Base-by-base conservation (phyloP, 2,888 invertebrate species). In the Fragum sueziense region DNA sequence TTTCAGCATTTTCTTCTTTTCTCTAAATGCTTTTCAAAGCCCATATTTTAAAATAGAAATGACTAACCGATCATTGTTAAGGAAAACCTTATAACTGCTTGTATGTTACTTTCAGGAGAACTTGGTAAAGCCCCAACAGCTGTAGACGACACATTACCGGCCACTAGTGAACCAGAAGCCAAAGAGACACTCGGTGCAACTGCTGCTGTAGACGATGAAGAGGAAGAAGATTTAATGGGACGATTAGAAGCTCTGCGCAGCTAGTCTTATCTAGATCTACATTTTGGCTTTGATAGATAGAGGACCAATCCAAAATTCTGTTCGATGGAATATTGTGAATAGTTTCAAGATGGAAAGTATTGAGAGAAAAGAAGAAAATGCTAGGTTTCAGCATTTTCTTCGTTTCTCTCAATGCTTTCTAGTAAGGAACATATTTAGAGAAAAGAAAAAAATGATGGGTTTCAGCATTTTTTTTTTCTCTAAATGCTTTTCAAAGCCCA, bases 41-140 rank as follows among this genome's bases (percentile, higher is more conserved):
- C n/a, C n/a, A n/a, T n/a, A n/a, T n/a, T n/a, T n/a, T n/a, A n/a
- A n/a, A n/a, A n/a, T n/a, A n/a, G n/a, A n/a, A n/a, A n/a, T n/a
- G n/a, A n/a, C n/a, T n/a, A n/a, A n/a, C n/a, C n/a, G n/a, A n/a
- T n/a, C n/a, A n/a, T n/a, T n/a, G n/a, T n/a, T n/a, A n/a, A n/a
- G n/a, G n/a, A n/a, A n/a, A n/a, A n/a, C n/a, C n/a, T n/a, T n/a
- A n/a, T n/a, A n/a, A n/a, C n/a, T n/a, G n/a, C n/a, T n/a, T n/a
- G n/a, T n/a, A n/a, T n/a, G n/a, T n/a, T n/a, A n/a, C n/a, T n/a
- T n/a, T n/a, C n/a, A 93, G 94, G 98, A 79, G 97, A 97, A 93
- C 94, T 99, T 75, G 98, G 98, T 37, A 97, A 97, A 91, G 98
- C 98, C 0, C 98, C 98, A 0, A 95, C 95, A 41, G 94, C 94